Base-by-base conservation (phyloP, 2,797 vertebrate species). In the Pempheris klunzingeri region DNA sequence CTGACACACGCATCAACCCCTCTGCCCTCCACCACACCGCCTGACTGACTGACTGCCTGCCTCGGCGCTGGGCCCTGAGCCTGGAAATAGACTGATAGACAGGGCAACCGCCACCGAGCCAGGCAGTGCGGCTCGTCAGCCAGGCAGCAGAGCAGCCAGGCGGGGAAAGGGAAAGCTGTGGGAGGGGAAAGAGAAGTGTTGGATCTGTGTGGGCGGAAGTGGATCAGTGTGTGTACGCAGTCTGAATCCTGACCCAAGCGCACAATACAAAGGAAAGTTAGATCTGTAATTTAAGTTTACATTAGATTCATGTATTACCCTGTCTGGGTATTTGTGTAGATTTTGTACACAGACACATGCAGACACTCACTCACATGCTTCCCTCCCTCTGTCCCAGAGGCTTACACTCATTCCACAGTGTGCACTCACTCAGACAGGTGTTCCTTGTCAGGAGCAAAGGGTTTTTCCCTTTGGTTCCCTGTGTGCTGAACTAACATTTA, bases 1-100 rank as follows among this genome's bases (percentile, higher is more conserved):
- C 95, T 93, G 96, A 95, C 96, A 97, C 96, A 96, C 96, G 95
- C 95, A 94, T 93, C 94, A 91, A 93, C 95, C 94, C 92, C 94
- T 90, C 93, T 94, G 93, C 93, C 92, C 90, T 91, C 88, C 92
- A 92, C 92, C 92, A 92, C 93, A 94, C 92, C 89, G 89, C 89
- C 92, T 92, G 88, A 92, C 92, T 92, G 88, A 89, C 93, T 92
- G 86, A 71, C 90, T 90, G 86, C 82, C 87, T 87, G 90, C 91
- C 89, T 87, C 62, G 18, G 85, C 63, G 22, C 87, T 88, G 85
- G 88, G 91, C 90, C 84, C 87, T 63, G 78, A 89, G 92, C 92
- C 91, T 92, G 88, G 91, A 93, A 93, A 93, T 90, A 94, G 88
- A 90, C 93, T 93, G 93, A 94, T 90, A 94, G 93, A 93, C 93